These are phyloP conservation scores for Fragum fragum DNA, from an alignment of 2,888 invertebrate genomes.

Conservation along the genomic window DNA sequence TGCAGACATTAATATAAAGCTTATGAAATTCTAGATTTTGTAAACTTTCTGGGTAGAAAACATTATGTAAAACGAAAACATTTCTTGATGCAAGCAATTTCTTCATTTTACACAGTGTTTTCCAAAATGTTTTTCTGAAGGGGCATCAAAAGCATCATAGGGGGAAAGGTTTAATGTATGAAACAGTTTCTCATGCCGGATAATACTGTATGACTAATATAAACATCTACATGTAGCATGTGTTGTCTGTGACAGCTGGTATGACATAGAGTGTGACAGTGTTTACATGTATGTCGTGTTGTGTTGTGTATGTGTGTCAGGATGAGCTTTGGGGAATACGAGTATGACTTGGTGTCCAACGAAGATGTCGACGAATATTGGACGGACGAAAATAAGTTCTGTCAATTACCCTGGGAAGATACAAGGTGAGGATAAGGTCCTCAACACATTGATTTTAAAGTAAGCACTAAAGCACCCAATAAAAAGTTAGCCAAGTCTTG, in stretches of 20 bases:
- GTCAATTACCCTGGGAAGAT: constrained; percentile 78
- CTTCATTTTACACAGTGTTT: too few species aligned
- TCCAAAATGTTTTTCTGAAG: too few species aligned
- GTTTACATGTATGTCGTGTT: constrained; percentile 16
- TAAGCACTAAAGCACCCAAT: not conserved
- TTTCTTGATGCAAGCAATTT: too few species aligned
- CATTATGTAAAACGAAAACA: too few species aligned
- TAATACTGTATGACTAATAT: not conserved
- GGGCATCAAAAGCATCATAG: too few species aligned
- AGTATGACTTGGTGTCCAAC: constrained; percentile 75
- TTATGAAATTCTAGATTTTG: too few species aligned
- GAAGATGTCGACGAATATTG: constrained; percentile 78
- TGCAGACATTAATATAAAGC: too few species aligned
- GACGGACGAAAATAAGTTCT: constrained; percentile 76
- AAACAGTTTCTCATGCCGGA: not conserved
- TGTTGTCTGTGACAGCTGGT: constrained; percentile 24
- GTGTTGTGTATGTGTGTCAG: constrained; percentile 12
- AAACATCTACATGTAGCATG: not conserved
- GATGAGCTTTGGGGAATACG: constrained; percentile 63
- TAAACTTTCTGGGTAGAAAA: too few species aligned
- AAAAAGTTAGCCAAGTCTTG: too few species aligned
- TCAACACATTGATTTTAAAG: constrained; percentile 12
- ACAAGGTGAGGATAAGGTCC: constrained; percentile 69
- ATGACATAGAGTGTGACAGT: constrained; percentile 5
- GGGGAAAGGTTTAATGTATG: not conserved